A percentile compares a stretch with the other conserved stretches of the same genome.
phyloP scores from a whole-genome alignment of 2,113 vertebrate genomes.

The Prolemur simus region DNA sequence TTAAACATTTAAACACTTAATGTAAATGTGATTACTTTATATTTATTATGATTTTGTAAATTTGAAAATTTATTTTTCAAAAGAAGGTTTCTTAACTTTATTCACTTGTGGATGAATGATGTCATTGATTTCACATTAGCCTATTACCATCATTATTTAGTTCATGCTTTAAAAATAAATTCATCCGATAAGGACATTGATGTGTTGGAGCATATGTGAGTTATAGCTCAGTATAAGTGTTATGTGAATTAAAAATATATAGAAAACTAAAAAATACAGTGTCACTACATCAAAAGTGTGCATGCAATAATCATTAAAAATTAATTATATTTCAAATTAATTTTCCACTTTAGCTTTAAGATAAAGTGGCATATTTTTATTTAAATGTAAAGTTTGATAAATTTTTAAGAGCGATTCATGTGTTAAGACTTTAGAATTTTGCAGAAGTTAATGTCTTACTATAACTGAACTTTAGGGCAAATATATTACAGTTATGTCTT shows the following conservation, averaged over 20 bases:
- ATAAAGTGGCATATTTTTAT: neutral
- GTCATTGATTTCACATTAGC: neutral
- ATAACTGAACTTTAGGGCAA: neutral
- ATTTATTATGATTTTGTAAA: neutral
- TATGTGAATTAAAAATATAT: neutral
- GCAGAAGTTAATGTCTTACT: conserved; percentile 3
- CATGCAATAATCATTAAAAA: neutral
- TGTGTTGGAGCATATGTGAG: neutral
- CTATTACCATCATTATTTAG: neutral
- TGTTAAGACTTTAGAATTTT: neutral
- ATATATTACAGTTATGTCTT: neutral
- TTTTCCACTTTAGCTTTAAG: neutral
- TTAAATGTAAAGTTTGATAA: neutral
- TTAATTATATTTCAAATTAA: neutral
- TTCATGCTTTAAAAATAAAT: neutral
- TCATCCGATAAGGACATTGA: neutral
- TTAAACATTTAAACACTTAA: neutral
- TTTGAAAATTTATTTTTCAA: neutral
- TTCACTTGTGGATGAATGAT: neutral
- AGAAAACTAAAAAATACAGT: neutral
- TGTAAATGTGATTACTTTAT: neutral
- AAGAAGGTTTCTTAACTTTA: neutral
- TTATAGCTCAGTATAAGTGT: neutral
- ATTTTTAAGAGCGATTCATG: neutral
- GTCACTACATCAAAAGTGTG: neutral